Evolutionary conservation across 2,888 invertebrate species (phyloP), one percentile per base, ranked within the genome.

Genomic region (Leptinotarsa tumamoca): DNA sequence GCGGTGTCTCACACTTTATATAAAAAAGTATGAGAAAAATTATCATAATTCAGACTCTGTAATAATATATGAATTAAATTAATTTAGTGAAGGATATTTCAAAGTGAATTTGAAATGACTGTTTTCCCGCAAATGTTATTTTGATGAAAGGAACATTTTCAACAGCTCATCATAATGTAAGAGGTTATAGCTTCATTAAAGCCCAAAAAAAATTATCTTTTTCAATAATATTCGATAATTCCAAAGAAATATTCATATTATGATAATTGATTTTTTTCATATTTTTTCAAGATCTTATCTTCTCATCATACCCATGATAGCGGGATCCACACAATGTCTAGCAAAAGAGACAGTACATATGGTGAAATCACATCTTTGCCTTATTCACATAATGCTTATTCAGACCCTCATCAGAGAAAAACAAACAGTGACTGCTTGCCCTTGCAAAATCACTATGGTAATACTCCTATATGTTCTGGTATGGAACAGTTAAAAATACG

Each of bases 301-400:
- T 88, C 87, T 18, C 86, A 88, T 80, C 78, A 86, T 51, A 86
- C 89, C 21, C 87, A 89, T 71, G 91, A 91, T 80, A 91, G 91
- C 82, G 91, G 91, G 14, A 89, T 91, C 50, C 87, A 90, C 68
- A 91, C 91, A 7, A 90, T 91, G 87, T 89, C 90, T 7, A 86
- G 85, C 27, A 86, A 87, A 74, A 82, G 86, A 68, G 87, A 87
- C 18, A 88, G 88, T 74, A 87, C 86, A 5, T 86, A 85, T 74
- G 87, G 87, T 78, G 87, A 87, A 67, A 83, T 84, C 71, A 80
- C 81, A 4, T 80, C 79, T 67, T 68, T 82, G 18, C 78, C 80
- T 18, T 82, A 78, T 63, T 81, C 77, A 71, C 79, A 73, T 43
- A 77, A 68, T 67, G 61, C 56, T 50, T 69, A 66, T 43, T 72